Conservation (phyloP, 2,888 invertebrate species). For the Anthrax anthrax region DNA sequence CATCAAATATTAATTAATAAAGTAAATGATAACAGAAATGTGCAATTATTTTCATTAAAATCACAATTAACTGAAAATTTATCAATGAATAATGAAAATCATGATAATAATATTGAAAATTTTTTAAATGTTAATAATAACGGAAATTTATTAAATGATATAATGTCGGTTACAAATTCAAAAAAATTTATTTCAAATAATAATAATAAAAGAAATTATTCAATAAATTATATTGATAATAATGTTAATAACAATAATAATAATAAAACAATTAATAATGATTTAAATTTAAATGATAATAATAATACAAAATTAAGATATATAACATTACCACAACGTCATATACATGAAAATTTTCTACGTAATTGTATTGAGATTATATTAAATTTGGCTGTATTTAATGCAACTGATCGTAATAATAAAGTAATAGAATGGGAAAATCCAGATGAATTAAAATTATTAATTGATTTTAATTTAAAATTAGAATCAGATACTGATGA, state of each 20-base stretch:
- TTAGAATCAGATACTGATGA: conserved; percentile 48
- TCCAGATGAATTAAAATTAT: conserved; percentile 53
- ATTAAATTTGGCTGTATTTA: conserved; percentile 60
- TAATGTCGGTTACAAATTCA: too few relatives aligned
- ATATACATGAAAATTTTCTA: conserved; percentile 53
- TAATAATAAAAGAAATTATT: neutral
- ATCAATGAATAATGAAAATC: neutral
- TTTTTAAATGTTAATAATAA: neutral
- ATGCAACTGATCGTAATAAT: conserved; percentile 51
- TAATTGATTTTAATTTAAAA: conserved; percentile 51
- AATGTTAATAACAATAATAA: neutral
- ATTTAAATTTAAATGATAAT: neutral
- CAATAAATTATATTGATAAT: neutral
- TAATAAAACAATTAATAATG: neutral
- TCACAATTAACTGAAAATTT: too few relatives aligned
- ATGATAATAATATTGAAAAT: neutral
- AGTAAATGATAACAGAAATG: neutral
- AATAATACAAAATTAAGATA: neutral
- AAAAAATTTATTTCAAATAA: neutral
- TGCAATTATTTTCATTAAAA: neutral
- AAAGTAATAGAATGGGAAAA: conserved; percentile 71
- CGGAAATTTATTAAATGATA: neutral
- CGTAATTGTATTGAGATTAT: conserved; percentile 54
- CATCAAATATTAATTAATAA: too few relatives aligned
- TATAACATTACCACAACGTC: neutral